Evolutionary conservation across 2,888 invertebrate genomes (phyloP), one percentile per base, ranked within the genome.

Genomic region (Dioctria linearis): DNA sequence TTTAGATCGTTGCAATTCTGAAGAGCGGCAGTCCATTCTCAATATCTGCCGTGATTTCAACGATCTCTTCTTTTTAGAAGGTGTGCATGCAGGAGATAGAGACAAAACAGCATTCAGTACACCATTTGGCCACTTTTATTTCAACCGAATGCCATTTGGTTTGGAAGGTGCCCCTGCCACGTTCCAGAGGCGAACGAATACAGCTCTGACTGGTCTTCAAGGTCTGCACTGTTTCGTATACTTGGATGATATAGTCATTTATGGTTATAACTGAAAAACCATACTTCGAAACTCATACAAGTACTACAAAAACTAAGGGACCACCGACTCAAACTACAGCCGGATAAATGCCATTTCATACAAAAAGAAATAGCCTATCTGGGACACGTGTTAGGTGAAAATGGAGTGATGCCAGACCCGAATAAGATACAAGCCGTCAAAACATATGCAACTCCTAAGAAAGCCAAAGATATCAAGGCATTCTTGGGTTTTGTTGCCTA

Each of bases 141-240:
- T 82, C 76, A 81, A 57, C 4, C 57, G 86, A 13, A 86, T 87
- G 86, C 86, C 86, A n/a, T n/a, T n/a, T n/a, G n/a, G n/a, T n/a
- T n/a, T n/a, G n/a, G n/a, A n/a, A n/a, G n/a, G n/a, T n/a, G 87
- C 88, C 0, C 89, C 89, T 0, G 85, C 85, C 0, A 87, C 87
- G 0, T 88, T 88, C 67, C 88, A 88, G 83, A 67, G 87, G 4
- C 80, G 86, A 54, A 88, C 88, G 87, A 85, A 87, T 67, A 85
- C 83, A 51, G 84, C 88, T 75, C 88, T 9, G 65, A 84, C 37
- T n/a, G 87, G 86, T 2, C 63, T 87, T 11, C 85, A 85, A 83
- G 85, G 85, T 0, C 57, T 71, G 46, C 57, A 61, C 39, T 79
- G 83, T 75, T 75, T 82, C 25, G 49, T 75, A 46, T 46, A n/a